Evolutionary conservation across 2,888 invertebrate species (phyloP).

Genomic region (Eutolmus rufibarbis): DNA sequence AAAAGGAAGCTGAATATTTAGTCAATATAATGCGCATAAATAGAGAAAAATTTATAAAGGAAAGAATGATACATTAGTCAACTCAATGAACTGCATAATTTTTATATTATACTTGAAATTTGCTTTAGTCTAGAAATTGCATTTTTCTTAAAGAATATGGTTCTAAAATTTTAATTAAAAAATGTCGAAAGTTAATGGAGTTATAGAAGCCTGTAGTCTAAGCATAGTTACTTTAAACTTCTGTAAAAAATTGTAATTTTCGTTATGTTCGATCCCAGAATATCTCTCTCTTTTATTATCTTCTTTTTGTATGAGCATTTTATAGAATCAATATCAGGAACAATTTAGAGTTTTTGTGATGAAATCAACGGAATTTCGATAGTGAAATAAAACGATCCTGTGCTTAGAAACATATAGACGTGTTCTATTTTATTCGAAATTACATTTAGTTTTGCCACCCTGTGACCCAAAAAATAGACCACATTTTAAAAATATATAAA

Average conservation of each 20-base stretch:
- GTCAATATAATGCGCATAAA: neutral
- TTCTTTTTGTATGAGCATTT: neutral
- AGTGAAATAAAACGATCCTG: neutral
- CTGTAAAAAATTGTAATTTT: neutral
- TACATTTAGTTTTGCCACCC: neutral
- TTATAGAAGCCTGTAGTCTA: too few species aligned
- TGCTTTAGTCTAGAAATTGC: neutral
- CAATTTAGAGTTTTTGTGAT: too few species aligned
- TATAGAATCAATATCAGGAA: neutral
- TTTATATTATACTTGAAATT: neutral
- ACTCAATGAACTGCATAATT: neutral
- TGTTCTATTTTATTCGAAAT: neutral
- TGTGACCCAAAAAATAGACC: neutral
- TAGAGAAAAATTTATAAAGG: neutral
- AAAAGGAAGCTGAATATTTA: neutral
- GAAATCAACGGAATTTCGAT: too few species aligned
- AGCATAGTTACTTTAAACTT: too few species aligned
- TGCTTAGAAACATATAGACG: neutral
- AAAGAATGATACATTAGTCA: neutral
- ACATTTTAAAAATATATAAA: neutral
- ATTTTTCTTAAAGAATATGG: neutral
- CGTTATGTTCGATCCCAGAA: neutral
- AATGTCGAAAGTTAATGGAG: too few species aligned
- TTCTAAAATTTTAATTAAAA: too few species aligned
- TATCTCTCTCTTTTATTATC: neutral